phyloP scores from a whole-genome alignment of 1,140 invertebrate genomes.

The Lepidostoma basale region DNA sequence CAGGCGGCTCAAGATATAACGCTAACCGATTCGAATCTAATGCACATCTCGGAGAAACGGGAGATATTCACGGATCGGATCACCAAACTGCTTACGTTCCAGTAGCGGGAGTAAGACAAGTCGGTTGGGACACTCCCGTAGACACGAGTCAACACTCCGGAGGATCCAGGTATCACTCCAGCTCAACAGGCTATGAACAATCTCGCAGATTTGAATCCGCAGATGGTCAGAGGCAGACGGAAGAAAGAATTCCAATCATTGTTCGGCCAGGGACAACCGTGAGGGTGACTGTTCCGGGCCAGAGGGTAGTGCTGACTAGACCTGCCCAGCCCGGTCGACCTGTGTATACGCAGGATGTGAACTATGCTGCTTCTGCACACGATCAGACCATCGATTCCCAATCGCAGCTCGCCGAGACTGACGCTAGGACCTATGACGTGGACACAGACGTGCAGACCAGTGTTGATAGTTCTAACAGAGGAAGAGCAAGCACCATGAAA shows the following conservation, averaged over 20 bases:
- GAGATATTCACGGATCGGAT: background rate
- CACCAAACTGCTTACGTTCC: constrained; percentile 7
- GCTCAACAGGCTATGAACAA: constrained; percentile 12
- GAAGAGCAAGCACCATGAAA: constrained; percentile 41
- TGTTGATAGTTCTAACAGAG: background rate
- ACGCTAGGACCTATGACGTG: background rate
- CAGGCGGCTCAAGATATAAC: constrained; percentile 5
- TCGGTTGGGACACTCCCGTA: background rate
- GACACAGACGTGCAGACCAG: background rate
- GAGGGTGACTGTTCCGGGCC: constrained; percentile 50
- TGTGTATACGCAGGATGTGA: background rate
- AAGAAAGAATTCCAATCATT: constrained; percentile 40
- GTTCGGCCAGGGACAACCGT: constrained; percentile 51
- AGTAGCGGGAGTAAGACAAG: constrained; percentile 21
- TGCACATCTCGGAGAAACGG: constrained; percentile 19
- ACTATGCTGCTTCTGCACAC: background rate
- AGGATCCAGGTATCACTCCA: background rate
- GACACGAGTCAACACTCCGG: constrained; percentile 1
- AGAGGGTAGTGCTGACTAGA: constrained; percentile 27
- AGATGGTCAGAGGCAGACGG: constrained; percentile 6
- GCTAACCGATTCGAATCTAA: background rate
- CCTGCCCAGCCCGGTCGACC: background rate
- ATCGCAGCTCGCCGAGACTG: background rate
- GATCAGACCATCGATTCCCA: background rate
- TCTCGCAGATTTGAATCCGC: constrained; percentile 5